Percentiles rank a stretch among this genome's conserved stretches.
These are phyloP conservation scores for Yoshiicerus persimilis DNA, from an alignment of 1,140 invertebrate genomes.

Conservation along the genomic window DNA sequence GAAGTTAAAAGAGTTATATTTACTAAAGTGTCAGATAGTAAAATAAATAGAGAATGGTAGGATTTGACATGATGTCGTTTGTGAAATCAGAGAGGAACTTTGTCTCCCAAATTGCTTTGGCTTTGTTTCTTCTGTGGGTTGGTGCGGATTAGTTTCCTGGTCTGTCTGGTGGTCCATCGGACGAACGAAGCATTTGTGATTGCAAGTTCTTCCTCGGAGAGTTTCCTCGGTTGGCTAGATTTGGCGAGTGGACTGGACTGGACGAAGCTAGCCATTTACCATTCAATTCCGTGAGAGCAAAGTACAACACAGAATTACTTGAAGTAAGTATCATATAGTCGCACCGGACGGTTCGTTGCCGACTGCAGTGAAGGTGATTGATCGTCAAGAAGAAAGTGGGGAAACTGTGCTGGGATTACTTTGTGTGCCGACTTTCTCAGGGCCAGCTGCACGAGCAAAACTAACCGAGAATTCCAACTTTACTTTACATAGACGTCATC, in stretches of 20 bases:
- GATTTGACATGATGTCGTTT: slow-evolving; percentile 2
- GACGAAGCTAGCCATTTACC: background rate
- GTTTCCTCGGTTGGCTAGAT: background rate
- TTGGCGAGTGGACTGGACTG: background rate
- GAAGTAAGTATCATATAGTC: background rate
- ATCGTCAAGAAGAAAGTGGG: background rate
- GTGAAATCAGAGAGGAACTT: slow-evolving; percentile 13
- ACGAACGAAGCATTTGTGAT: background rate
- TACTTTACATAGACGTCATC: slow-evolving; percentile 2
- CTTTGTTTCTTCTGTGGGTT: background rate
- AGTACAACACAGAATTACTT: background rate
- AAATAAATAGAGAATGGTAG: slow-evolving; percentile 1
- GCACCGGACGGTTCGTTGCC: background rate
- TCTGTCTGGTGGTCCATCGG: background rate
- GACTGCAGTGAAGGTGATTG: slow-evolving; percentile 5
- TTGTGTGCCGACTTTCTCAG: background rate
- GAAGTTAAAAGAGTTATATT: background rate
- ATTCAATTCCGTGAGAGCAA: background rate
- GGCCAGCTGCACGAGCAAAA: background rate
- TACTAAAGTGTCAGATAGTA: background rate
- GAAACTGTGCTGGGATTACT: slow-evolving; percentile 15
- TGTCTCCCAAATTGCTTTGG: background rate
- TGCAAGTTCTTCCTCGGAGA: background rate
- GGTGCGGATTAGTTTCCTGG: background rate
- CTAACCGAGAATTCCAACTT: background rate